Conservation (phyloP, 2,888 invertebrate species). For the Stenolophus ochropezus region DNA sequence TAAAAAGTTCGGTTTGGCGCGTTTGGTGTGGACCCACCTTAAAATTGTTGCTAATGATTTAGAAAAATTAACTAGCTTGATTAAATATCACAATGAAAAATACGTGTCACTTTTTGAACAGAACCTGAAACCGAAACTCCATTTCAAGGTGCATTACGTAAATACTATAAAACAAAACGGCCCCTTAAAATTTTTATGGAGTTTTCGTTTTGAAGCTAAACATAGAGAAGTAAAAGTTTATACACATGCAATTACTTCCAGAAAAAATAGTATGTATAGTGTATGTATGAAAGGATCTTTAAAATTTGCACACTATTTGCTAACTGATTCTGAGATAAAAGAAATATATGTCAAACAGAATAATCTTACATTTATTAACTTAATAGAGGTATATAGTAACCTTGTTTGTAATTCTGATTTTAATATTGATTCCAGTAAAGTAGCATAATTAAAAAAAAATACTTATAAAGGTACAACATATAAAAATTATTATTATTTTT, state of each 20-base stretch:
- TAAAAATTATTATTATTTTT: not conserved
- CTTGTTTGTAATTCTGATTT: not conserved
- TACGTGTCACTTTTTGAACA: not conserved
- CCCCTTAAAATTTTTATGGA: constrained; percentile 27
- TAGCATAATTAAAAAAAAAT: not conserved
- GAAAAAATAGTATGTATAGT: constrained; percentile 21
- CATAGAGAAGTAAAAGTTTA: constrained; percentile 39
- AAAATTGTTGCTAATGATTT: not conserved
- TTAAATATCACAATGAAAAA: not conserved
- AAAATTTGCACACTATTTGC: not conserved
- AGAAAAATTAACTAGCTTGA: not conserved
- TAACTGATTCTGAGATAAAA: not conserved
- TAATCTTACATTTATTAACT: not conserved
- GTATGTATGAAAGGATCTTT: not conserved
- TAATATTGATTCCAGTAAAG: constrained; percentile 1
- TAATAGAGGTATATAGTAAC: not conserved
- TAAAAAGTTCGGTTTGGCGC: too few relatives aligned
- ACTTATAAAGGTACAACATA: not conserved
- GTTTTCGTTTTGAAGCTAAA: constrained; percentile 33
- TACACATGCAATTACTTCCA: constrained; percentile 12
- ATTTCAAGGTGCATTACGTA: constrained; percentile 29
- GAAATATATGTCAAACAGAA: not conserved
- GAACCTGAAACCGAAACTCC: not conserved
- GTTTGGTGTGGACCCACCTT: too few relatives aligned
- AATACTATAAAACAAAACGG: constrained; percentile 18